These are phyloP conservation scores for Tetraneura akinire DNA, from an alignment of 1,140 invertebrate genomes.

Conservation along the genomic window DNA sequence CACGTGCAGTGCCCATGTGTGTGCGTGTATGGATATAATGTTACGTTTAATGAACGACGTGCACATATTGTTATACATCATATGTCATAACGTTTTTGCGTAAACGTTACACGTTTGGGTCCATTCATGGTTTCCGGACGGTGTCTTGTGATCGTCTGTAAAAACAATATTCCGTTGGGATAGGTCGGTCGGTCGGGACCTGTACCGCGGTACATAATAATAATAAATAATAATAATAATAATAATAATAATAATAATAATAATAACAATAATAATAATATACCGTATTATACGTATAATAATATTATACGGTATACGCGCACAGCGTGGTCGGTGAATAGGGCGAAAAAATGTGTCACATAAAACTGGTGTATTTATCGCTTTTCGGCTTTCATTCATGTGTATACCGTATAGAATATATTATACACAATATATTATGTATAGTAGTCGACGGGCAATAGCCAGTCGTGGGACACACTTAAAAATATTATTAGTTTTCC, in stretches of 20 bases:
- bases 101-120: constrained; percentile 12
- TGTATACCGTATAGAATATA: background rate
- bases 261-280: too few relatives aligned
- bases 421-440: background rate
- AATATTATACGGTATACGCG: too few relatives aligned
- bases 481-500: constrained; percentile 28
- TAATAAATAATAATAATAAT: too few relatives aligned
- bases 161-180: constrained; percentile 6
- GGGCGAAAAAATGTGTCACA: constrained; percentile 31
- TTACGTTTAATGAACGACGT: constrained; percentile 28
- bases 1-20: background rate
- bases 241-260: too few relatives aligned
- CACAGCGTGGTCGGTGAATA: background rate
- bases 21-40: background rate
- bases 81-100: constrained; percentile 38
- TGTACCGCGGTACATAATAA: background rate
- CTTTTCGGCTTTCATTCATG: constrained; percentile 37
- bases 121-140: constrained; percentile 47
- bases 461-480: background rate
- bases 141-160: constrained; percentile 25
- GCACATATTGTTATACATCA: too few relatives aligned
- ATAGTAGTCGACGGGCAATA: background rate
- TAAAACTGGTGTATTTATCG: constrained; percentile 46
- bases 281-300: background rate
- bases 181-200: background rate